phyloP scores from a whole-genome alignment of 1,140 invertebrate genomes.

The Pseudoatta argentina region DNA sequence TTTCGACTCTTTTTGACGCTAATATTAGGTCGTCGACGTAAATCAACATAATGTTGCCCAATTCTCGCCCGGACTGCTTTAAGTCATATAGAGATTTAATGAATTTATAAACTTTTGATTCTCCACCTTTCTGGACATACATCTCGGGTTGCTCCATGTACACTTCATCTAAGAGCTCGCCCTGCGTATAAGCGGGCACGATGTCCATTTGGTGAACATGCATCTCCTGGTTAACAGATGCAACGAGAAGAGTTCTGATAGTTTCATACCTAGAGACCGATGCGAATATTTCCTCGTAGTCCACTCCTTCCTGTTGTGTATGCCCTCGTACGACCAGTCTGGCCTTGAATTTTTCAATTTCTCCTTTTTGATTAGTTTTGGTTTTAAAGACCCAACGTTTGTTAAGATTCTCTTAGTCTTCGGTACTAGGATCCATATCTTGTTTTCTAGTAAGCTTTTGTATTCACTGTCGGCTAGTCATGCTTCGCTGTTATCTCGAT shows the following conservation, averaged over 20 bases:
- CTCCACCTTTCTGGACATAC: neutral
- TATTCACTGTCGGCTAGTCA: neutral
- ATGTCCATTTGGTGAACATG: conserved; percentile 78
- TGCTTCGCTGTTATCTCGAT: neutral
- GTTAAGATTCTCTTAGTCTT: neutral
- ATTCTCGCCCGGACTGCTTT: conserved; percentile 23
- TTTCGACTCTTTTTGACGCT: neutral
- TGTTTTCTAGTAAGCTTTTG: neutral
- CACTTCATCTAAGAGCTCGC: neutral
- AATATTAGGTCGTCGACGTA: conserved; percentile 32
- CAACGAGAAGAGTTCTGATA: conserved; percentile 4
- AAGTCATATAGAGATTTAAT: conserved; percentile 24
- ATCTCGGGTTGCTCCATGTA: neutral
- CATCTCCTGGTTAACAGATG: conserved; percentile 66
- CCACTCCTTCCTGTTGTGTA: conserved; percentile 68
- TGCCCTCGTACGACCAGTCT: conserved; percentile 76
- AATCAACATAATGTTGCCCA: neutral
- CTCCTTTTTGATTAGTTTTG: neutral
- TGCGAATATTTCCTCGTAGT: conserved; percentile 75
- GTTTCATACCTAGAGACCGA: conserved; percentile 69
- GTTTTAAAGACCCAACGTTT: neutral
- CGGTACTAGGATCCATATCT: neutral
- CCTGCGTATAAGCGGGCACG: conserved; percentile 77
- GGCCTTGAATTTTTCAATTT: conserved; percentile 58
- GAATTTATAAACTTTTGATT: conserved; percentile 18